Base-by-base conservation (phyloP, 2,113 vertebrate species). In the Seriola dumerili region DNA sequence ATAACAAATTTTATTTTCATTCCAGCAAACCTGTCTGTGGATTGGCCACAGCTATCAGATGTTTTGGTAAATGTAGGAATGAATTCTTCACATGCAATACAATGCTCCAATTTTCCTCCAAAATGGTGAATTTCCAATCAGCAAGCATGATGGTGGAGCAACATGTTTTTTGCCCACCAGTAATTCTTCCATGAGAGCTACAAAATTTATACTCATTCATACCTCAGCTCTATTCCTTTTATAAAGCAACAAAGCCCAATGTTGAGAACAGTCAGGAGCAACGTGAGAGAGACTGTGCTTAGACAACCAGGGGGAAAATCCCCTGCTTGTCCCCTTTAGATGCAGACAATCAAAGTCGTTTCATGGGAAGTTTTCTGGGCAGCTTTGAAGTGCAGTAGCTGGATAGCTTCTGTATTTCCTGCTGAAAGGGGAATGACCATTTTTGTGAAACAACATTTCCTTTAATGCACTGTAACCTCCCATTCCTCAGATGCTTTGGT, bases 381-480 rank as follows among this genome's bases (percentile, higher is more conserved):
- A 76, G 83, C 87, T 91, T 92, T 94, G 85, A 90, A 88, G 91
- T 87, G 62, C 78, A 32, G 71, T 40, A 34, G 78, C 85, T 66
- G 77, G 72, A 29, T 14, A 74, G 83, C 67, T 77, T 88, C 75
- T 81, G 87, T 80, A 76, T 79, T 91, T 89, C 83, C 87, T 9
- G 69, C 85, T 90, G 85, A 90, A 91, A 85, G 76, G 76, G 68
- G 78, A 89, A 87, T 76, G 85, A 79, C 86, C 83, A 78, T 91
- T 92, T 92, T 82, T 83, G 85, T 88, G 77, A 87, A 89, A 90
- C 90, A 91, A 84, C 85, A 76, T 90, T 90, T 90, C 75, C 88
- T 93, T 93, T 93, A 91, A 90, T 90, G 88, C 81, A 34, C 77
- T 88, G 75, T 85, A 93, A 86, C 91, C 91, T 91, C 89, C 80